Evolutionary conservation across 2,888 invertebrate genomes (phyloP), one percentile per base, ranked within the genome.

Genomic region (Patella ulyssiponensis): DNA sequence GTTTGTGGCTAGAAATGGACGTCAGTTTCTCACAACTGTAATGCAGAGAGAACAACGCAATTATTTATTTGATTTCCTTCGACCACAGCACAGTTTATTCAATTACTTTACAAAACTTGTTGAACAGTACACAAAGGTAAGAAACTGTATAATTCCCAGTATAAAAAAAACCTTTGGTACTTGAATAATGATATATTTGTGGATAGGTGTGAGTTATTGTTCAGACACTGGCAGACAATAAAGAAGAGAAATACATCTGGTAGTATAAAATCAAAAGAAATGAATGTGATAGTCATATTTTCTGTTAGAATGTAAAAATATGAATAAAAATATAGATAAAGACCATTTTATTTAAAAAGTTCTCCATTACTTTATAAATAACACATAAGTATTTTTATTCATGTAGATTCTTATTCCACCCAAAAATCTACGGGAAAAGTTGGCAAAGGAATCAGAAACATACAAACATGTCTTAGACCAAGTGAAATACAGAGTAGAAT

Each of bases 31-130:
- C 23, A 99, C 99, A 0, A 98, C 98, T 90, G 93, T 99, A 20
- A 99, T 99, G 99, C 98, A 98, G 90, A 94, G 98, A 27, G 99
- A 99, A 90, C 98, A 98, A 90, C 93, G 98, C 3, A 99, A 99
- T 91, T 98, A 97, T 88, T 98, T 99, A 92, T 99, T 99, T 93
- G 99, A 99, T 92, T 99, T 99, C 91, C 93, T 99, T 4, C 94
- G 99, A 3, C 99, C 99, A 0, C 99, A 99, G 89, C 99, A 99
- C 93, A 98, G 98, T 0, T 94, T 99, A 15, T 99, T 99, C 91
- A 97, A 97, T 88, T 99, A 99, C 92, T 99, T 99, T 90, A 99
- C 99, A 0, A 96, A 98, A 88, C 94, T 99, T 0, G 93, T 99
- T 72, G 99, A 99, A 90, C 99, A 99, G 92, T 99, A 99, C 89